Percentiles rank a stretch among this genome's conserved stretches.
phyloP scores from a whole-genome alignment of 2,113 vertebrate species.

The Xiphorhynchus elegans region DNA sequence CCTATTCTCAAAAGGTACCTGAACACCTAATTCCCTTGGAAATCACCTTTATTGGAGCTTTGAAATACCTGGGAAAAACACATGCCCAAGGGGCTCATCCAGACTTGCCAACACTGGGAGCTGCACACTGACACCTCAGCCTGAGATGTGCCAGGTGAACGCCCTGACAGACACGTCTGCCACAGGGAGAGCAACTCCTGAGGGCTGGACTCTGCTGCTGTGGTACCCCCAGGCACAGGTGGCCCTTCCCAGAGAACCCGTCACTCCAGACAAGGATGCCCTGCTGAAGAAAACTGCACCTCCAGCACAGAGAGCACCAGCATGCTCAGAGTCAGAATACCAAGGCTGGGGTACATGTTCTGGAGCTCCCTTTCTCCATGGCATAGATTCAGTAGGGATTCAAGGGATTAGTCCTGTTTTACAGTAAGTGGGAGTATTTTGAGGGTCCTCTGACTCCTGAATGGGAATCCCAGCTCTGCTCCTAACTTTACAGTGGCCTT shows the following conservation, averaged over 20 bases:
- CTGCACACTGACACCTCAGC: background rate
- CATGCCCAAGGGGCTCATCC: fast-evolving
- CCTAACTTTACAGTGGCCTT: background rate
- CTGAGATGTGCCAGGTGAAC: fast-evolving
- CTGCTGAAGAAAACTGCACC: background rate
- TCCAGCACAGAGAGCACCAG: background rate
- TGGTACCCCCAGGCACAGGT: background rate
- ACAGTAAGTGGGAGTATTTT: background rate
- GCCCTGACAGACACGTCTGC: background rate
- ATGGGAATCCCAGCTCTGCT: background rate
- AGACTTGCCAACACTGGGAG: fast-evolving
- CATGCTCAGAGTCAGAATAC: background rate
- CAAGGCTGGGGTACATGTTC: background rate
- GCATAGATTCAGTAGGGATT: fast-evolving
- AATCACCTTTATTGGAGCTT: background rate
- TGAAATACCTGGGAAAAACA: background rate
- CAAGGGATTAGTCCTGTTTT: background rate
- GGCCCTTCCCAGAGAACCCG: background rate
- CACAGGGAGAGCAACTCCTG: background rate
- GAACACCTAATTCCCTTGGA: background rate
- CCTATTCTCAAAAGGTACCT: background rate
- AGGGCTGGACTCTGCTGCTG: background rate
- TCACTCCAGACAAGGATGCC: background rate
- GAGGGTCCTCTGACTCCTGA: background rate
- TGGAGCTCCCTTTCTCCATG: background rate